Evolutionary conservation across 1,140 invertebrate genomes (phyloP), one percentile per base, ranked within the genome.

Genomic region (Cheumatopsyche charites): DNA sequence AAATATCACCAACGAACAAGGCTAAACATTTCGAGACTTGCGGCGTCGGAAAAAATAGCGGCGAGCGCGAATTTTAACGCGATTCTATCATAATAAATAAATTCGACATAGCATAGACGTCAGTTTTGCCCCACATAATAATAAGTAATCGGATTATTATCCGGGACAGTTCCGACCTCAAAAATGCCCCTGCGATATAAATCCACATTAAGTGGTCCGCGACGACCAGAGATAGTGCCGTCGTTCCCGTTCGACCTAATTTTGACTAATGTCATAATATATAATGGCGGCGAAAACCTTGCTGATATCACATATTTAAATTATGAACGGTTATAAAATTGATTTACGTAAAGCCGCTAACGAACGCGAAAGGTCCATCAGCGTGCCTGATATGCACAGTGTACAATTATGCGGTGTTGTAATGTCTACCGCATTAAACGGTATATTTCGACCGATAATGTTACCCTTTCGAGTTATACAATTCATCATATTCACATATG

Each of bases 241-340:
- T 15, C 45, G 47, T 55, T 21, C 66, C 43, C 21, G 29, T 36
- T 36, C 29, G 29, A 36, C 29, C 66, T 73, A 73, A 73, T 73
- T 73, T 73, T 69, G 72, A 73, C 72, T 69, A 73, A 73, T 73
- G 72, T 73, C 62, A 73, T 58, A 58, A 7, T 21, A 73, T 69
- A 25, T 68, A 68, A 36, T 36, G 45, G 65, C 67, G 45, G 63
- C 71, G 23, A 72, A 52, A 72, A 52, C 62, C 63, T 63, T 47
- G 55, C 72, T 73, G 72, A 73, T 73, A 73, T 73, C 72, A 63
- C 72, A 45, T 73, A 69, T 73, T 73, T 69, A 73, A 73, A 73
- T 73, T 73, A 73, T 73, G 72, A 62, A 68, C 72, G 29, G 72
- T 73, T 65, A 73, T 73, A 73, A 73, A 73, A 73, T 69, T 63